Conservation (phyloP, 2,888 invertebrate species). For the Plutella xylostella region DNA sequence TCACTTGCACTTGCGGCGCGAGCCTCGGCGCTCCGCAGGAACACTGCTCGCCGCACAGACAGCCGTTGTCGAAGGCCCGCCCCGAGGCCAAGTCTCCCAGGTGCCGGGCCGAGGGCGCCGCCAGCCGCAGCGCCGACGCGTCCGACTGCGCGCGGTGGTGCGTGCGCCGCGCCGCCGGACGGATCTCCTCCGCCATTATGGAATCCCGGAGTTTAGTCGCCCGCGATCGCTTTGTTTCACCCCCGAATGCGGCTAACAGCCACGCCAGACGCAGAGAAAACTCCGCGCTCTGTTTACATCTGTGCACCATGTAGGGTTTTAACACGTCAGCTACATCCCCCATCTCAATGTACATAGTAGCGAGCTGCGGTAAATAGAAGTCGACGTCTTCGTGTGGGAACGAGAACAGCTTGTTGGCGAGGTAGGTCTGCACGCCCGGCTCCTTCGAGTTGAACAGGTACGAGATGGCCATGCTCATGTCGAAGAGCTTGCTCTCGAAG, state of each 20-base stretch:
- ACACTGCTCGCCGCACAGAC: constrained; percentile 88
- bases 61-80: constrained; percentile 96
- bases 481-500: constrained; percentile 96
- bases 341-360: constrained; percentile 99
- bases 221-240: constrained; percentile 63
- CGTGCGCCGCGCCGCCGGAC: constrained; percentile 54
- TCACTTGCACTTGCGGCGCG: constrained; percentile 59
- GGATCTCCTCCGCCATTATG: constrained; percentile 56
- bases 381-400: constrained; percentile 94
- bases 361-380: constrained; percentile 97
- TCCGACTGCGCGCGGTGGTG: constrained; percentile 81
- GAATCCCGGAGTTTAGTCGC: constrained; percentile 54
- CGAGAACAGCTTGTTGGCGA: constrained; percentile 97
- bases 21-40: constrained; percentile 61
- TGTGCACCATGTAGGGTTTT: constrained; percentile 57
- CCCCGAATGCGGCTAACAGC: constrained; percentile 94
- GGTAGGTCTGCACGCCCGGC: constrained; percentile 96
- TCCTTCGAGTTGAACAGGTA: constrained; percentile 99
- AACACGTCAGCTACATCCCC: constrained; percentile 91
- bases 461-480: constrained; percentile 98
- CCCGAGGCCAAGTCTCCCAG: constrained; percentile 94
- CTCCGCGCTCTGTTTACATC: constrained; percentile 92
- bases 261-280: constrained; percentile 97
- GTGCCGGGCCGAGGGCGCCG: constrained; percentile 72
- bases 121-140: constrained; percentile 77